phyloP scores from a whole-genome alignment of 2,888 invertebrate genomes.

The Drosophila barbarae region DNA sequence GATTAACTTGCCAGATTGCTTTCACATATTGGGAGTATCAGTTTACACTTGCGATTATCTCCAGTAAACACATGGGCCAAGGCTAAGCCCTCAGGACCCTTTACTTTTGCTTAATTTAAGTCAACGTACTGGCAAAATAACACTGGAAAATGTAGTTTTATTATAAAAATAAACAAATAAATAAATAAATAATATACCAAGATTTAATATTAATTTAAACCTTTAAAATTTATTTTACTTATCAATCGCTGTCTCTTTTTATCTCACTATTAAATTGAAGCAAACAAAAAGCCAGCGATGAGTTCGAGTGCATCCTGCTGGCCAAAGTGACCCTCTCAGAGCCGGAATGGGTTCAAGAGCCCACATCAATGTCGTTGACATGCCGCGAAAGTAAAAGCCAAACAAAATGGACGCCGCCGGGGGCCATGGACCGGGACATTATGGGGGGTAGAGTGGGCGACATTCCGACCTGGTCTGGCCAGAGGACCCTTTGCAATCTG shows the following conservation, averaged over 20 bases:
- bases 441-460: slow-evolving; percentile 8
- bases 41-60: slow-evolving; percentile 27
- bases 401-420: slow-evolving; percentile 11
- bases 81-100: slow-evolving; percentile 29
- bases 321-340: neutral
- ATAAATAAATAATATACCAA: neutral
- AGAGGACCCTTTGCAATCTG: slow-evolving; percentile 44
- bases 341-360: slow-evolving; percentile 25
- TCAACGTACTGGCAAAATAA: slow-evolving; percentile 8
- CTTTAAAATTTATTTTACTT: neutral
- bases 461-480: slow-evolving; percentile 13
- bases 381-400: slow-evolving; percentile 34
- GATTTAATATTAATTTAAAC: neutral
- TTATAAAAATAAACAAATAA: neutral
- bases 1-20: slow-evolving; percentile 14
- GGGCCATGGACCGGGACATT: slow-evolving; percentile 16
- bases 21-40: slow-evolving; percentile 24
- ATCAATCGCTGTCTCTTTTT: neutral
- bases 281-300: neutral
- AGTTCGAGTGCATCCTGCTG: slow-evolving; percentile 6
- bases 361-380: slow-evolving; percentile 42
- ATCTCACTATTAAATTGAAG: neutral
- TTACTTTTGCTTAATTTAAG: slow-evolving; percentile 25
- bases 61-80: slow-evolving; percentile 23
- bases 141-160: neutral